Evolutionary conservation across 2,888 invertebrate species (phyloP), one percentile per base, ranked within the genome.

Genomic region (Spatulosminthurus flaviceps): DNA sequence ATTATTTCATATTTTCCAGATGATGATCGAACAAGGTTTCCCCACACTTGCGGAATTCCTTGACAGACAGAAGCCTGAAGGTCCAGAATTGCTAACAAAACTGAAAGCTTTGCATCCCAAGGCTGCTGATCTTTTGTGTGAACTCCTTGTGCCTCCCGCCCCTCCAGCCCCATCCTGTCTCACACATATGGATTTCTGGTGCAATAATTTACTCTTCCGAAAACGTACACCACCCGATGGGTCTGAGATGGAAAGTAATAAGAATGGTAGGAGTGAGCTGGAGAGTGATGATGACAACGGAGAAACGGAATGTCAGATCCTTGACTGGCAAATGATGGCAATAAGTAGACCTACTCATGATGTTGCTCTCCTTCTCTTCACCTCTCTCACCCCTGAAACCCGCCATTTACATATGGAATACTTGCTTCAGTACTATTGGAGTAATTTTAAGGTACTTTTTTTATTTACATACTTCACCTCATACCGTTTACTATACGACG

Each of bases 121-220:
- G 78, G 85, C 85, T 11, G 83, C 83, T 11, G 85, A 85, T 73
- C 78, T 85, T 1, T 72, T 85, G 19, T 83, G 82, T 70, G 84
- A 84, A 80, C 82, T 85, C n/a, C 80, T 85, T 60, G 84, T 83
- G 74, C 83, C 82, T 21, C 70, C 81, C 9, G 61, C 81, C 21
- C 71, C 79, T 64, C 82, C 82, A 13, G 75, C 79, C 4, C 82
- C 82, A 1, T 79, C 75, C 24, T 82, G 83, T 34, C 67, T 86
- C 13, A 82, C 85, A 0, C 86, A 86, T 79, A 85, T 86, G 83
- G 86, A 86, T 80, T 84, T 86, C 67, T 86, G 86, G 86, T 86
- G 85, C 80, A 86, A 86, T 71, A 86, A 86, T 80, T 79, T 86
- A 28, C 81, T 86, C 19, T 86, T 86, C 72, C 80, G 84, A 26